phyloP scores from a whole-genome alignment of 2,888 invertebrate species.

The Pasiphila rectangulata region DNA sequence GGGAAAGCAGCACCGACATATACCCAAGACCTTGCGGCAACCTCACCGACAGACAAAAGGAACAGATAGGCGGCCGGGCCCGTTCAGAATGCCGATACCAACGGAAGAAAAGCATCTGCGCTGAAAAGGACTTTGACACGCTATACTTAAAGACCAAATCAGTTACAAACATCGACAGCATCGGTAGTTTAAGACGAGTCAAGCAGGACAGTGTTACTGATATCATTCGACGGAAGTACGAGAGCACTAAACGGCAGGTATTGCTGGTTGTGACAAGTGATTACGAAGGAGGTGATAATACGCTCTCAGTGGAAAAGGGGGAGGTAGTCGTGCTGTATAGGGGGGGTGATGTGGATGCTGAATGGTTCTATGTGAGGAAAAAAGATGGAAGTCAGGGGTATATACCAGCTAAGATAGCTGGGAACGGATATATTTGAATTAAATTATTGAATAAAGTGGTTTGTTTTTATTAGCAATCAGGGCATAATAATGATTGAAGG shows the following conservation, averaged over 20 bases:
- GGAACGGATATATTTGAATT: slow-evolving; percentile 86
- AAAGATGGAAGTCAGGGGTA: slow-evolving; percentile 87
- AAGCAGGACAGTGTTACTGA: neutral
- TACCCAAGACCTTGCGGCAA: slow-evolving; percentile 91
- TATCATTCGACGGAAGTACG: neutral
- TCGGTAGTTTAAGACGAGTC: neutral
- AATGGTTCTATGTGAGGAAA: slow-evolving; percentile 89
- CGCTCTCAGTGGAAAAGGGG: slow-evolving; percentile 84
- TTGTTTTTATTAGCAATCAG: slow-evolving; percentile 5
- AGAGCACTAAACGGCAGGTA: slow-evolving; percentile 80
- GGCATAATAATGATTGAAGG: neutral
- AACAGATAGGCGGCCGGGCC: slow-evolving; percentile 81
- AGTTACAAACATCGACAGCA: slow-evolving; percentile 52
- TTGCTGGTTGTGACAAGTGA: slow-evolving; percentile 86
- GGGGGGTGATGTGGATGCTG: slow-evolving; percentile 80
- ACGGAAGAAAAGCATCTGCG: slow-evolving; percentile 73
- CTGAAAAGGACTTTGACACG: slow-evolving; percentile 87
- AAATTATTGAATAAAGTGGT: slow-evolving; percentile 24
- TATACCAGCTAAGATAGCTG: slow-evolving; percentile 88
- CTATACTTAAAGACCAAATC: slow-evolving; percentile 83
- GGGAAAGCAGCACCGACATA: slow-evolving; percentile 90
- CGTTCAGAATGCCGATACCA: slow-evolving; percentile 85
- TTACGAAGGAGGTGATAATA: slow-evolving; percentile 80
- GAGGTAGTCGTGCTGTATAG: slow-evolving; percentile 86
- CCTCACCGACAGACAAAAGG: slow-evolving; percentile 90